Conservation (phyloP, 2,888 invertebrate genomes). For the Heteromyza rotundicornis region DNA sequence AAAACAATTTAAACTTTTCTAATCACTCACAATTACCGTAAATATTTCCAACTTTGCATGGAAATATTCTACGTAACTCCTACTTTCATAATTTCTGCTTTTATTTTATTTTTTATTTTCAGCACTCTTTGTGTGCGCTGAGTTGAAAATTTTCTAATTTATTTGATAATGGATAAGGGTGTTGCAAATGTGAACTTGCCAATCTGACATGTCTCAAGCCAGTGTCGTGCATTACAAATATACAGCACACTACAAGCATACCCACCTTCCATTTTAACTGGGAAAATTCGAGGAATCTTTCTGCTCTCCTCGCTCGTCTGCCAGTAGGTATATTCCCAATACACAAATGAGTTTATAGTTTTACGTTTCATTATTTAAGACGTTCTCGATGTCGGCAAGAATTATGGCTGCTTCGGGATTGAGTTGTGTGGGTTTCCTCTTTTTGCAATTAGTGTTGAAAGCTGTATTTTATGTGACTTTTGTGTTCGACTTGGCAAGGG, state of each 20-base stretch:
- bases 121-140: neutral
- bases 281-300: no score
- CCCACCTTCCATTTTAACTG: no score
- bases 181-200: no score
- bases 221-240: neutral
- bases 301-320: no score
- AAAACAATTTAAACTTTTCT: conserved; percentile 43
- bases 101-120: neutral
- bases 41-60: conserved; percentile 38
- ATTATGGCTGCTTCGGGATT: neutral
- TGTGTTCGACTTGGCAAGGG: no score
- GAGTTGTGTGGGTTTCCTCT: neutral
- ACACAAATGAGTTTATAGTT: conserved; percentile 43
- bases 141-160: neutral
- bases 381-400: neutral
- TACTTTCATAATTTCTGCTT: neutral
- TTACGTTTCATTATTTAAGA: conserved; percentile 37
- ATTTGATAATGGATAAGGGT: neutral
- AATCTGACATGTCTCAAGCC: neutral
- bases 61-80: no score
- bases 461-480: conserved; percentile 15
- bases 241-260: neutral
- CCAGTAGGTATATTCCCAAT: conserved; percentile 33
- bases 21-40: conserved; percentile 57
- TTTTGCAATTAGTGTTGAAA: neutral